A percentile compares a stretch with the other conserved stretches of the same genome.
phyloP scores from a whole-genome alignment of 2,113 vertebrate genomes.

The Chamaetylas fuelleborni region DNA sequence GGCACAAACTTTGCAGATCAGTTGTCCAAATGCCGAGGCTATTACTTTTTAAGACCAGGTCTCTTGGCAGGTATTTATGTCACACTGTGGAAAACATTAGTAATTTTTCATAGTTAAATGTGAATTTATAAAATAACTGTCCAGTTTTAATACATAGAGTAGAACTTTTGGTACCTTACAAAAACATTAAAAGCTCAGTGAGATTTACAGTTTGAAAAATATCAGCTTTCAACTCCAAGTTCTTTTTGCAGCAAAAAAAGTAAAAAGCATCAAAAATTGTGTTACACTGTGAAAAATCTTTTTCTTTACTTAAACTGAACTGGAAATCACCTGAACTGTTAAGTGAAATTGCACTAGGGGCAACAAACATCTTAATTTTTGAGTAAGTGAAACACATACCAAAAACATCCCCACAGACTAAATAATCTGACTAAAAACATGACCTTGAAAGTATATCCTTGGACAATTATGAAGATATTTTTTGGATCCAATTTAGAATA shows the following conservation, averaged over 20 bases:
- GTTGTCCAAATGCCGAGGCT: background rate
- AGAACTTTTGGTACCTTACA: background rate
- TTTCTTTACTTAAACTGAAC: background rate
- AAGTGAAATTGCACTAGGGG: background rate
- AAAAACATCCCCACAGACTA: background rate
- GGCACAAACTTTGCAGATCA: background rate
- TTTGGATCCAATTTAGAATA: background rate
- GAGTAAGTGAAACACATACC: background rate
- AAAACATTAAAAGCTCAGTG: background rate
- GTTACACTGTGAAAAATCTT: background rate
- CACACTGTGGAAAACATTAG: background rate
- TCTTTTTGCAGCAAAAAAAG: background rate
- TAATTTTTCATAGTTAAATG: background rate
- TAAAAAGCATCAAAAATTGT: background rate
- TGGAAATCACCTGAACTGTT: background rate
- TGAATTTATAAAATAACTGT: background rate
- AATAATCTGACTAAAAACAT: background rate
- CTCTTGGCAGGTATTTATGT: background rate
- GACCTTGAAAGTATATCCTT: background rate
- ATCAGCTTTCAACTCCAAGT: background rate
- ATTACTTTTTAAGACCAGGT: background rate
- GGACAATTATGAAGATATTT: background rate
- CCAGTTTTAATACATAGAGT: background rate
- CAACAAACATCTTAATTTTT: background rate
- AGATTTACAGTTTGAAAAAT: background rate